Evolutionary conservation across 2,888 invertebrate genomes (phyloP).

Genomic region (Siphonodentalium dalli): DNA sequence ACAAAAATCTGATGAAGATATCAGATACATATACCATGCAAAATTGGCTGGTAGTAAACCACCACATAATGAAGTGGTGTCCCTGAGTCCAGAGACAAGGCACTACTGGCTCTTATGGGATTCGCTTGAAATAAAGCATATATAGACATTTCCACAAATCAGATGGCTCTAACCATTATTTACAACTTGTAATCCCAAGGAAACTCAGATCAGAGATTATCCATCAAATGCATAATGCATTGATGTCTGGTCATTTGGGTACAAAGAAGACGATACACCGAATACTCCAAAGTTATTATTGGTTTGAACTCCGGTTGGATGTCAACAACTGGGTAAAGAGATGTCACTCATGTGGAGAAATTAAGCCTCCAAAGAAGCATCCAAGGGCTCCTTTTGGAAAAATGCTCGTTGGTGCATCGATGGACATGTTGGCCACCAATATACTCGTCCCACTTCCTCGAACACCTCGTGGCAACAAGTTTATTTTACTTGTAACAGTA

Average conservation of each 20-base stretch:
- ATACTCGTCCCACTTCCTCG: constrained; percentile 26
- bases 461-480: constrained; percentile 26
- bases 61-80: background rate
- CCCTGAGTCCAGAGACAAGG: constrained; percentile 4
- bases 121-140: constrained; percentile 12
- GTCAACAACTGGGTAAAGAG: constrained; percentile 13
- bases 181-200: constrained; percentile 6
- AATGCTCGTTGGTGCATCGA: constrained; percentile 21
- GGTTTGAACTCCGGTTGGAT: constrained; percentile 17
- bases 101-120: constrained; percentile 18
- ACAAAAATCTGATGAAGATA: no score
- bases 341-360: constrained; percentile 23
- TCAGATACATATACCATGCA: background rate
- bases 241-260: constrained; percentile 15
- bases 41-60: background rate
- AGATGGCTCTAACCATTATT: constrained; percentile 1
- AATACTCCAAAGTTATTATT: constrained; percentile 7
- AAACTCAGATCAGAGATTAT: constrained; percentile 6
- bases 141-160: constrained; percentile 4
- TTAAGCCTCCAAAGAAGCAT: constrained; percentile 10
- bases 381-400: constrained; percentile 18
- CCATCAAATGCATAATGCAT: constrained; percentile 11
- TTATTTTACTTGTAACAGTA: constrained; percentile 27
- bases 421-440: constrained; percentile 26
- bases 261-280: constrained; percentile 16